These are phyloP conservation scores for Chondrilla cf. caribensis DNA, from an alignment of 37 sponge, comb jelly and placozoan genomes.

Conservation along the genomic window DNA sequence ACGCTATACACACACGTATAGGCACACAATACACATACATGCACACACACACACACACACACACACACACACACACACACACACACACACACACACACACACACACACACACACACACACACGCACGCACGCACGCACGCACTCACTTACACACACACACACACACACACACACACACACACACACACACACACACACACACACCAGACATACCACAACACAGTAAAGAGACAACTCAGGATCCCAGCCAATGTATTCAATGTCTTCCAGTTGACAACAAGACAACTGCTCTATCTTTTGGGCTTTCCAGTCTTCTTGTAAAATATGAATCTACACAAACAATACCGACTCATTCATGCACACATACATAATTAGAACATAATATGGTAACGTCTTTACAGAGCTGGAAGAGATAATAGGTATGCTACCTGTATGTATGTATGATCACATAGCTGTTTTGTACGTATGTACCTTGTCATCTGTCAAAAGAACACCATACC, in stretches of 20 bases:
- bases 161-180: conserved; percentile 9
- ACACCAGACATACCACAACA: conserved; percentile 46
- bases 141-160: not conserved
- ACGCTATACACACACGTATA: too few species aligned
- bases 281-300: conserved; percentile 53
- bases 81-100: not conserved
- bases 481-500: not conserved
- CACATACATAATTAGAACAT: too few species aligned
- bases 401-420: too few species aligned
- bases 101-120: conserved; percentile 24
- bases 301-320: conserved; percentile 65
- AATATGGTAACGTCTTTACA: too few species aligned
- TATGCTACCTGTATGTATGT: too few species aligned
- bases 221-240: conserved; percentile 59
- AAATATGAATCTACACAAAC: conserved; percentile 49
- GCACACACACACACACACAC: conserved; percentile 24
- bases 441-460: too few species aligned
- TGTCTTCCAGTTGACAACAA: conserved; percentile 49
- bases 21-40: not conserved
- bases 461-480: conserved; percentile 1
- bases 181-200: conserved; percentile 19
- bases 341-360: conserved; percentile 30
- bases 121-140: conserved; percentile 4
- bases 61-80: conserved; percentile 2
- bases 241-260: conserved; percentile 47